Percentiles rank a stretch among this genome's conserved stretches.
Evolutionary conservation across 1,140 invertebrate genomes (phyloP).

Genomic region (Aphis craccivora): DNA sequence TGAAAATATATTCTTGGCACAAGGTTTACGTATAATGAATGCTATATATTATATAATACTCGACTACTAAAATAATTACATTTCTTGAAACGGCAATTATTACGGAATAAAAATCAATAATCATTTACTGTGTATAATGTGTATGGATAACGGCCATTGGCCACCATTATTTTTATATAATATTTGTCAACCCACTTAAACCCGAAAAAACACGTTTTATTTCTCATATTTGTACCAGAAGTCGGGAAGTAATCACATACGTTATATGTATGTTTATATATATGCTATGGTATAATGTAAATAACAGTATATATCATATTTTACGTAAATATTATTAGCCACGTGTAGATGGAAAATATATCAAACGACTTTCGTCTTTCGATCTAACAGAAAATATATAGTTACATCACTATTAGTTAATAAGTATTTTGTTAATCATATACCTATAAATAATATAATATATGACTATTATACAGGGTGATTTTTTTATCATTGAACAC

Average conservation of each 20-base stretch:
- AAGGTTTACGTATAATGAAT: background rate
- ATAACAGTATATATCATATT: no score
- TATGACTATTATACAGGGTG: no score
- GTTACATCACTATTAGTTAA: background rate
- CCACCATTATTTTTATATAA: background rate
- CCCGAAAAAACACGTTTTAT: background rate
- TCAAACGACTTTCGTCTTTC: background rate
- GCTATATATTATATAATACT: background rate
- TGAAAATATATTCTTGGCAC: slow-evolving; percentile 11
- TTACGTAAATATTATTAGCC: background rate
- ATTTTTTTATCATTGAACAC: no score
- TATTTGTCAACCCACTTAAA: background rate
- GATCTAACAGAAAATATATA: background rate
- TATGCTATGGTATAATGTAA: no score
- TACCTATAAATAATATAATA: no score
- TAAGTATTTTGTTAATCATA: background rate
- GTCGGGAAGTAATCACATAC: background rate
- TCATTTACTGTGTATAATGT: background rate
- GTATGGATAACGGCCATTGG: background rate
- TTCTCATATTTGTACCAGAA: background rate
- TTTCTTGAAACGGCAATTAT: background rate
- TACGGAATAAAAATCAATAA: background rate
- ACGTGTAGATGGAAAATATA: background rate
- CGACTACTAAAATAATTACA: background rate
- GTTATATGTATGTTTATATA: no score